Percentiles rank a stretch among this genome's conserved stretches.
Conservation (phyloP, 2,113 vertebrate species). For the Motacilla alba region DNA sequence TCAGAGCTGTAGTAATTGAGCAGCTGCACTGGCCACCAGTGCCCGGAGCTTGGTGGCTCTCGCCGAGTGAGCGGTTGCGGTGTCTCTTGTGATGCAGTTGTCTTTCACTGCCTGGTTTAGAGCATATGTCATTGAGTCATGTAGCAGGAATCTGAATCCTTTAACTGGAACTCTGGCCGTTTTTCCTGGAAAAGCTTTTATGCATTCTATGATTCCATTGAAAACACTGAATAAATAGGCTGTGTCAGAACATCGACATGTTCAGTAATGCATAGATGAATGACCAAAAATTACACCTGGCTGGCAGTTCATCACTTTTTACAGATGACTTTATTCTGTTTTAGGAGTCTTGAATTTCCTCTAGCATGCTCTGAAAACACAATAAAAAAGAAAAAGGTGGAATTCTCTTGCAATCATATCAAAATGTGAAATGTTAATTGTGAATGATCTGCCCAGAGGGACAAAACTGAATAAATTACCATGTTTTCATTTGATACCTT, state of each 20-base stretch:
- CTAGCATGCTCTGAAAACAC: not conserved
- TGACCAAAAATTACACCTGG: not conserved
- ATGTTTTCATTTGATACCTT: not conserved
- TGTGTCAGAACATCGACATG: not conserved
- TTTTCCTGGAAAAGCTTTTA: constrained; percentile 7
- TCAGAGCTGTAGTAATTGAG: not conserved
- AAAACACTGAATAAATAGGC: not conserved
- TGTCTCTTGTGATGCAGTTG: not conserved
- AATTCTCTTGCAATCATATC: not conserved
- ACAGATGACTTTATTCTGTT: not conserved
- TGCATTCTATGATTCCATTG: not conserved
- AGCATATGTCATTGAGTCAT: not conserved
- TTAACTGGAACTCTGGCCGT: not conserved
- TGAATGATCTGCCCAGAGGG: not conserved
- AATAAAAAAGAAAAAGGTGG: not conserved
- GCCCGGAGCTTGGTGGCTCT: not conserved
- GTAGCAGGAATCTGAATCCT: not conserved
- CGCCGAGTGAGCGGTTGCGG: fast-evolving
- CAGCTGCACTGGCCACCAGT: not conserved
- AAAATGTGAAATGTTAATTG: not conserved
- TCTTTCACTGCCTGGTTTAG: not conserved
- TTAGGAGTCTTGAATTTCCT: not conserved
- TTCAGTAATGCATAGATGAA: not conserved
- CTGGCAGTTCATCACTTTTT: not conserved
- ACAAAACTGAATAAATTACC: not conserved